Evolutionary conservation across 2,113 vertebrate genomes (phyloP), one percentile per base, ranked within the genome.

Genomic region (Bucco capensis): DNA sequence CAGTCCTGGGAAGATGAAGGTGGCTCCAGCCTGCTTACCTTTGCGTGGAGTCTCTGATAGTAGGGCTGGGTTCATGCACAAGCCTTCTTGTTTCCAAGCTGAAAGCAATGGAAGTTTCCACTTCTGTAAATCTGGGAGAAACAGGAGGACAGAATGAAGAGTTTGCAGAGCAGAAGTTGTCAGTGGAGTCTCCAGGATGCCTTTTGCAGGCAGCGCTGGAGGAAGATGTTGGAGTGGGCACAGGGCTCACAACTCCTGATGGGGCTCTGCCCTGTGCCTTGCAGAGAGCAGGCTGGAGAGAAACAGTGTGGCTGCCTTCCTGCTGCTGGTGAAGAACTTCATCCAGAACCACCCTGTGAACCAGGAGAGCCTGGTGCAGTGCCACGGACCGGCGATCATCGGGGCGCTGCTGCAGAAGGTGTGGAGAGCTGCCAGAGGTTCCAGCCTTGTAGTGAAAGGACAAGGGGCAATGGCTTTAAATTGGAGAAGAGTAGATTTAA

Each of bases 241-340:
- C 23, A 2, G 77, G 54, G 10, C 81, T 92, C 13, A 79, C 8
- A 14, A 70, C 11, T 33, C 10, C 58, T 2, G 9, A 87, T 79
- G n/a, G 12, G 30, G 67, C 83, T 92, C 46, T 83, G 56, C 19
- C 65, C 37, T 18, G 35, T 75, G 75, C 46, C 80, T 83, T 65
- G 67, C 92, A 98, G 99, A 99, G 97, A 97, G 97, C 91, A 97
- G 98, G 60, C 97, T 99, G 93, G 99, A 99, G 96, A 98, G 94
- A 93, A 99, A 99, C 86, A 98, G 96, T 1, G 98, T 99, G 28
- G 99, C 99, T 0, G 98, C 99, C 31, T 99, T 99, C 94, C 97
- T 99, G 94, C 98, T 99, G 73, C 98, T 99, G 98, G 93, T 99
- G 92, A 99, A 99, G 96, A 99, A 99, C 96, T 97, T 99, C 91